phyloP scores from a whole-genome alignment of 2,797 vertebrate species.

The Petrocephalus schoutedeni region DNA sequence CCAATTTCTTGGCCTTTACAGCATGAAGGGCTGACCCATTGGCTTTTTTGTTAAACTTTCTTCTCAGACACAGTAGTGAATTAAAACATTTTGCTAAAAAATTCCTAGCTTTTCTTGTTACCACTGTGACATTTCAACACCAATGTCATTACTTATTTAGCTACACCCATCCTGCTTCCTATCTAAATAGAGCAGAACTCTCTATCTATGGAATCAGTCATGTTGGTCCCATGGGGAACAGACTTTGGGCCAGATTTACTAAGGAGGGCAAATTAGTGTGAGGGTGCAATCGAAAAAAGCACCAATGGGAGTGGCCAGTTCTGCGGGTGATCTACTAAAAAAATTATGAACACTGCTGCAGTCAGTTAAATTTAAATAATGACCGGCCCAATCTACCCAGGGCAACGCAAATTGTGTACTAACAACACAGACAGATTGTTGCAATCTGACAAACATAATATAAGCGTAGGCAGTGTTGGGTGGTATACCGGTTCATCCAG shows the following conservation, averaged over 20 bases:
- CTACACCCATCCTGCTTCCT: neutral
- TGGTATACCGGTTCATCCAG: neutral
- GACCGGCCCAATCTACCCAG: neutral
- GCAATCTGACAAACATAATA: neutral
- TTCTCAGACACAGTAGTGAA: neutral
- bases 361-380: neutral
- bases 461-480: neutral
- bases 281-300: neutral
- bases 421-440: neutral
- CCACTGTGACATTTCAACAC: neutral
- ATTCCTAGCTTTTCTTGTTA: neutral
- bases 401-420: neutral
- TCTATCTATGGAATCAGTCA: neutral
- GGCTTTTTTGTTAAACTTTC: constrained; percentile 2
- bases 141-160: neutral
- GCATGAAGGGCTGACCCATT: neutral
- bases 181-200: neutral
- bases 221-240: neutral
- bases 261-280: neutral
- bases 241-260: neutral
- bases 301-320: neutral
- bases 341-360: neutral
- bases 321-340: neutral
- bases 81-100: neutral
- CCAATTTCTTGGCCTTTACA: neutral